These are phyloP conservation scores for Carollia perspicillata DNA, from an alignment of 2,113 vertebrate genomes.

Conservation along the genomic window DNA sequence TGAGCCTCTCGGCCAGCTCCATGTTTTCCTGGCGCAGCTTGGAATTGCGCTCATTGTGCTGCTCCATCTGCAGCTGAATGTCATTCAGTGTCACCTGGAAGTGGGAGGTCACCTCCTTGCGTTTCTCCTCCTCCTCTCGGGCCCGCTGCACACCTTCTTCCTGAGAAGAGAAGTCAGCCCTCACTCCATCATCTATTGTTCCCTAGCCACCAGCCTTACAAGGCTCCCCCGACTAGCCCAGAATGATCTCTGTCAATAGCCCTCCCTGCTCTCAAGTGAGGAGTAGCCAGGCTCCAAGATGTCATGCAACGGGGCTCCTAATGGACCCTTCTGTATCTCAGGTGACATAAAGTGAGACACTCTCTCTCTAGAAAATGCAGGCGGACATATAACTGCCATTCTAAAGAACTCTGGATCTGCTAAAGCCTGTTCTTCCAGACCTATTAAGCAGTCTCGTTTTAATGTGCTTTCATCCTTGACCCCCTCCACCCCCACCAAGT, in stretches of 20 bases:
- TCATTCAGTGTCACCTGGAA: constrained; percentile 97
- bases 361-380: not conserved
- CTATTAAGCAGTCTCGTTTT: not conserved
- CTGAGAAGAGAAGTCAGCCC: constrained; percentile 76
- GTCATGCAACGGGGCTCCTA: not conserved
- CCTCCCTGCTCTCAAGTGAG: not conserved
- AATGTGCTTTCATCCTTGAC: not conserved
- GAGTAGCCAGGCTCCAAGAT: not conserved
- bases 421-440: not conserved
- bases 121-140: constrained; percentile 96
- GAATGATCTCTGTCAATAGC: not conserved
- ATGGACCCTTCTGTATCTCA: not conserved
- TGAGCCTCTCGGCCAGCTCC: constrained; percentile 95
- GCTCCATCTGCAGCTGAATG: constrained; percentile 99
- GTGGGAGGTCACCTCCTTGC: constrained; percentile 97
- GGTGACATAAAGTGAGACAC: not conserved
- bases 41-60: constrained; percentile 95
- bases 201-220: not conserved
- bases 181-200: not conserved
- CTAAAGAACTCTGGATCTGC: not conserved
- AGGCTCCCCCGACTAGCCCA: not conserved
- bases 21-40: constrained; percentile 96
- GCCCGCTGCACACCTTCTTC: constrained; percentile 95
- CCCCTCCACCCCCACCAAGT: not conserved
- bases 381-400: not conserved